Evolutionary conservation across 1,140 invertebrate species (phyloP).

Genomic region (Calephelis virginiensis): DNA sequence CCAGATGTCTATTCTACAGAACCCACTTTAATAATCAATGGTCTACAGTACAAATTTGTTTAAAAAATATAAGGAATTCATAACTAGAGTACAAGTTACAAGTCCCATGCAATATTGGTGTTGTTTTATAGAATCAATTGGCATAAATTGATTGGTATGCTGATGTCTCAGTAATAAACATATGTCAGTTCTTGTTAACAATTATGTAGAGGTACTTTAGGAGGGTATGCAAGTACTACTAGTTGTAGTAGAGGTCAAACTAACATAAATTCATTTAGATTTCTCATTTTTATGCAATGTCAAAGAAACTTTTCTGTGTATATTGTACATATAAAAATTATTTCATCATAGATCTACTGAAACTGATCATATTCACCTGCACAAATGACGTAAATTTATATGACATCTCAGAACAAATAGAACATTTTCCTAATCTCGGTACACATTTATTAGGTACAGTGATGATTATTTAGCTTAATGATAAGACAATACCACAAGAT

Average conservation of each 20-base stretch:
- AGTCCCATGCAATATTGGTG: not conserved
- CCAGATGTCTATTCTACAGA: too few species aligned
- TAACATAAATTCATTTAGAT: not conserved
- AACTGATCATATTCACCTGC: not conserved
- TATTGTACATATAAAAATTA: not conserved
- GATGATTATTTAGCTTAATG: constrained; percentile 9
- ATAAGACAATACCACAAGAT: not conserved
- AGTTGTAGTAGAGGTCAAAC: too few species aligned
- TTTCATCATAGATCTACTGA: not conserved
- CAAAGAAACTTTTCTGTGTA: not conserved
- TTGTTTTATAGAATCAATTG: constrained; percentile 1
- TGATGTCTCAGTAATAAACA: not conserved
- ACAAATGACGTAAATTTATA: constrained; percentile 4
- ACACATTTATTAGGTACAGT: not conserved
- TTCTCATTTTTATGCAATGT: not conserved
- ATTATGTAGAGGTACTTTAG: too few species aligned
- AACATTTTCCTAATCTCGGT: not conserved
- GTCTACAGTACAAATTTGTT: too few species aligned
- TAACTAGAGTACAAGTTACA: not conserved
- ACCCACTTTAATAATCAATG: too few species aligned
- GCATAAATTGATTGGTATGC: constrained; percentile 8
- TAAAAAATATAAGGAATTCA: too few species aligned
- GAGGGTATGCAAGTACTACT: too few species aligned
- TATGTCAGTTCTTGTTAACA: not conserved
- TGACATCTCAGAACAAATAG: not conserved